phyloP scores from a whole-genome alignment of 2,797 vertebrate genomes.

The Galagoides demidoff region DNA sequence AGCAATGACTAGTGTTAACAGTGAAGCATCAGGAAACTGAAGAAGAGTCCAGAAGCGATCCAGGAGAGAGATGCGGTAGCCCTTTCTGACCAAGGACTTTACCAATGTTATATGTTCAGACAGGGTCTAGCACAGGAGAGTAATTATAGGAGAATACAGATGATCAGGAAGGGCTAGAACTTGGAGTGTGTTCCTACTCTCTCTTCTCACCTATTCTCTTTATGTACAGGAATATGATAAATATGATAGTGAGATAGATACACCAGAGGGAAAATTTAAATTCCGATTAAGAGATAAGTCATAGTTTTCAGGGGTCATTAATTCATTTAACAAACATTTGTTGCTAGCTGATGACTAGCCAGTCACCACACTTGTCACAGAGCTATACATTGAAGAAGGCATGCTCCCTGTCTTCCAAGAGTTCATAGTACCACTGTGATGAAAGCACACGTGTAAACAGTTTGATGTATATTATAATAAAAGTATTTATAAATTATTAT shows the following conservation, averaged over 20 bases:
- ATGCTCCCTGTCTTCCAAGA: constrained; percentile 31
- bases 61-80: neutral
- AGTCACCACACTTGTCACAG: constrained; percentile 19
- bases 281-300: constrained; percentile 23
- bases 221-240: neutral
- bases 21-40: constrained; percentile 9
- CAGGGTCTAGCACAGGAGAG: neutral
- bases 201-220: neutral
- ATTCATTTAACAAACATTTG: constrained; percentile 51
- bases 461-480: constrained; percentile 8
- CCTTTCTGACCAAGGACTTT: neutral
- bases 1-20: neutral
- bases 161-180: neutral
- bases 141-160: constrained; percentile 16
- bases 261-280: constrained; percentile 24
- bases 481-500: constrained; percentile 37
- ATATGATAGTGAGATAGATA: neutral
- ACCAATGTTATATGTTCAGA: neutral
- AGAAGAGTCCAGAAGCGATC: neutral
- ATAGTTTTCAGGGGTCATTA: constrained; percentile 3
- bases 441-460: constrained; percentile 40
- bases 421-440: constrained; percentile 19
- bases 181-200: neutral
- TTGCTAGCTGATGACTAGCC: constrained; percentile 14
- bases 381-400: constrained; percentile 2